Evolutionary conservation across 2,888 invertebrate genomes (phyloP).

Genomic region (Furcula furcula): DNA sequence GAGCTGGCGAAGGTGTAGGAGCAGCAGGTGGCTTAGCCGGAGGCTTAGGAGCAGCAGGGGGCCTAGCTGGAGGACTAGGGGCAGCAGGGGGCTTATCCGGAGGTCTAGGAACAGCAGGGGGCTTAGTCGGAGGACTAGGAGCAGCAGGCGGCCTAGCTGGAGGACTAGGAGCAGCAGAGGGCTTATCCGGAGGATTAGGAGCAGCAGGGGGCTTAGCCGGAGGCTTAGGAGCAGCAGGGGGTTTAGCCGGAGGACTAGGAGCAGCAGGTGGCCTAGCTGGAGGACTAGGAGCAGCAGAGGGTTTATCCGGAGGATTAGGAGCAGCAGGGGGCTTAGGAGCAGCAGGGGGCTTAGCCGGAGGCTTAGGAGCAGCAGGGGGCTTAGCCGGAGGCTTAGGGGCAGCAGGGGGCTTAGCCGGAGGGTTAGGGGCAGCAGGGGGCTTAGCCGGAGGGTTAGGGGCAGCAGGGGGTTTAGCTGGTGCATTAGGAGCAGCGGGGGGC

Average conservation of each 20-base stretch:
- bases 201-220: conserved; percentile 3
- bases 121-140: conserved; percentile 1
- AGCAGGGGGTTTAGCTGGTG: conserved; percentile 6
- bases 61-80: conserved; percentile 17
- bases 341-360: conserved; percentile 2
- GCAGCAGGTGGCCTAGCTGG: conserved; percentile 9
- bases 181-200: background rate
- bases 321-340: conserved; percentile 1
- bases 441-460: conserved; percentile 6
- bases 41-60: conserved; percentile 12
- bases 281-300: conserved; percentile 12
- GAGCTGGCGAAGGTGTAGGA: conserved; percentile 5
- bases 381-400: background rate
- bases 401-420: background rate
- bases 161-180: background rate
- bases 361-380: conserved; percentile 1
- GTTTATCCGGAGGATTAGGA: conserved; percentile 20
- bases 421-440: conserved; percentile 5
- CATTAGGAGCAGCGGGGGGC: conserved; percentile 12
- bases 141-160: conserved; percentile 1
- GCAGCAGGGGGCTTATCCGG: conserved; percentile 13
- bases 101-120: conserved; percentile 1
- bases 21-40: conserved; percentile 8
- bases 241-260: conserved; percentile 6
- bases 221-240: conserved; percentile 6